These are phyloP conservation scores for Heteromurus nitidus DNA, from an alignment of 2,888 invertebrate genomes.

Conservation along the genomic window DNA sequence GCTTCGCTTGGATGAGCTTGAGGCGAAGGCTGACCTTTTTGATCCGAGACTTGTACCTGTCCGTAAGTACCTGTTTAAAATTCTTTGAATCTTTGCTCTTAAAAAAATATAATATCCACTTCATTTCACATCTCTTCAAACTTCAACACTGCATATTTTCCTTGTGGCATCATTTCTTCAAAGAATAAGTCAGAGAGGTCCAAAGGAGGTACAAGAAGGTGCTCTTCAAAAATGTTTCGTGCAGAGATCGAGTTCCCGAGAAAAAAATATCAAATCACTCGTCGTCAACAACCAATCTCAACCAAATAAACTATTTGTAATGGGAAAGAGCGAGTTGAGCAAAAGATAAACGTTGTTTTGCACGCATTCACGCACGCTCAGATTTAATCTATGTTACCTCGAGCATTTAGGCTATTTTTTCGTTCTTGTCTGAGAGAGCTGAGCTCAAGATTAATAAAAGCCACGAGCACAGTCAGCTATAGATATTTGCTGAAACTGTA, in stretches of 20 bases:
- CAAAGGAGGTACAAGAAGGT: background rate
- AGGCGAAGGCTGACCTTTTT: constrained; percentile 83
- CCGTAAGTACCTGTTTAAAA: constrained; percentile 84
- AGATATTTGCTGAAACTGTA: background rate
- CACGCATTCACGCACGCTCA: constrained; percentile 41
- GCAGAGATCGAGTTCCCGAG: too few relatives aligned
- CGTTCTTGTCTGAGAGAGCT: background rate
- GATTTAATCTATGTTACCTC: too few relatives aligned
- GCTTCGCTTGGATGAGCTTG: constrained; percentile 82
- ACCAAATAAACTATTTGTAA: background rate
- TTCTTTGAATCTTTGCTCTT: constrained; percentile 12
- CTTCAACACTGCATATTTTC: constrained; percentile 23
- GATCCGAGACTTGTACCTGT: constrained; percentile 94
- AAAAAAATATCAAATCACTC: too few relatives aligned
- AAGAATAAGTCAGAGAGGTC: background rate
- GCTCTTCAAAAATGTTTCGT: background rate
- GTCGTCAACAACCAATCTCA: too few relatives aligned
- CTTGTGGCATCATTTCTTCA: constrained; percentile 36
- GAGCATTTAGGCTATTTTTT: too few relatives aligned
- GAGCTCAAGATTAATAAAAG: background rate
- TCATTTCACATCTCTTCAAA: background rate
- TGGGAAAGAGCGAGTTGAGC: background rate
- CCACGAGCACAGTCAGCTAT: background rate
- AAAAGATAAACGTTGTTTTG: constrained; percentile 4
- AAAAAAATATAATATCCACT: constrained; percentile 1